These are phyloP conservation scores for Clunio marinus DNA, from an alignment of 2,888 invertebrate genomes.

Conservation along the genomic window DNA sequence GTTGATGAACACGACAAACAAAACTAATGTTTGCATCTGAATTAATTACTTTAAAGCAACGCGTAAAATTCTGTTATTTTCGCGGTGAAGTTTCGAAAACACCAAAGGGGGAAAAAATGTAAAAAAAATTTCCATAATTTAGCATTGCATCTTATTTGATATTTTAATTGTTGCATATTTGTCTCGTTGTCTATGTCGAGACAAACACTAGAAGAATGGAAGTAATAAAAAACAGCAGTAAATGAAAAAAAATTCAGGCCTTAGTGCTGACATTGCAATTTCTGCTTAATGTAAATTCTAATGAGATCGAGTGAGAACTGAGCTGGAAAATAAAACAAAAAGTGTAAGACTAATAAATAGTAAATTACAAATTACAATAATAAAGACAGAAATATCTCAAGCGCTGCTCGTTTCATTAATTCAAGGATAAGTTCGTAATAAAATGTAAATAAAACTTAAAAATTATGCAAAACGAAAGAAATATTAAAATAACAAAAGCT, in stretches of 20 bases:
- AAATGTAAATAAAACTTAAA: conserved; percentile 11
- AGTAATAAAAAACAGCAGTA: not conserved
- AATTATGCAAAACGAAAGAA: conserved; percentile 4
- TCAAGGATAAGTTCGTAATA: conserved; percentile 2
- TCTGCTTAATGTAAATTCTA: not conserved
- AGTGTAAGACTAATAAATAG: not conserved
- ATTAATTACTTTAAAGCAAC: not conserved
- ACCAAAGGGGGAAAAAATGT: too few species aligned
- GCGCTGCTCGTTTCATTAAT: not conserved
- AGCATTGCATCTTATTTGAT: conserved; percentile 14
- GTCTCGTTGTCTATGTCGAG: too few species aligned
- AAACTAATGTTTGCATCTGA: not conserved
- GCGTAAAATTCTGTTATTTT: too few species aligned
- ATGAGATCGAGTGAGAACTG: not conserved
- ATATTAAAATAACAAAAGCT: not conserved
- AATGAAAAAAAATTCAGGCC: not conserved
- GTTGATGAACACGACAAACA: not conserved
- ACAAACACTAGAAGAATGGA: too few species aligned
- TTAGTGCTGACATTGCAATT: not conserved
- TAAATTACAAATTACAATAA: not conserved
- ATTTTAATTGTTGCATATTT: conserved; percentile 14
- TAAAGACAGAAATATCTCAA: not conserved
- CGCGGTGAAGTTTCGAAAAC: not conserved
- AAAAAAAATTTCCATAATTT: not conserved
- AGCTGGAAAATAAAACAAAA: not conserved